Base-by-base conservation (phyloP, 2,888 invertebrate species). In the Patella depressa region DNA sequence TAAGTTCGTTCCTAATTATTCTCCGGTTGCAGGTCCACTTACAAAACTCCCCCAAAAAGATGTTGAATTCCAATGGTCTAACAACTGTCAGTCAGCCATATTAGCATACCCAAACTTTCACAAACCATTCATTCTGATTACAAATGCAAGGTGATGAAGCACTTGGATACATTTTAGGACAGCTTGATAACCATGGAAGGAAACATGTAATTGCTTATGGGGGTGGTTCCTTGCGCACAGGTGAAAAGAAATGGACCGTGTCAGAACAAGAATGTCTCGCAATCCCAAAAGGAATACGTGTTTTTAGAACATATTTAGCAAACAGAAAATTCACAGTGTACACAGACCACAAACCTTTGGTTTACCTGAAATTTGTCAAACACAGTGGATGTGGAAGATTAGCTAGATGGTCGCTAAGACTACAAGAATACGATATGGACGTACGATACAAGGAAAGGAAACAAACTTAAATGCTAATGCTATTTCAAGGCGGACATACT, bases 1-100 rank as follows among this genome's bases (percentile, higher is more conserved):
- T 7, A 71, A 75, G 12, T 85, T 84, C 76, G 75, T 81, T 4
- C 45, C 70, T 12, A 74, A 73, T 19, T 84, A 78, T 80, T 77
- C 82, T 17, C 65, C 77, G 15, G 80, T 84, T 24, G 79, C 80
- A 3, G 11, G 57, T 53, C 83, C 85, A 14, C 55, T 84, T 12
- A 77, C 83, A 72, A 24, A 75, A 5, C 70, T 84, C 1, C 34
- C 81, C 24, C 79, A 74, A 14, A 80, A 83, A 71, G 79, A 81
- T 29, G 53, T 55, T 17, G 73, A 70, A 65, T 83, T 82, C 57
- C 54, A 55, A 3, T 85, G 85, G 85, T 74, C 75, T 14, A 74
- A 72, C 3, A 72, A 81, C 12, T 79, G 79, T 57, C 70, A 81
- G 17, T n/a, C 53, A 4, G 75, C 83, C 29, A 29, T 29, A 29